Evolutionary conservation across 2,888 invertebrate genomes (phyloP).

Genomic region (Temnothorax rugatulus): DNA sequence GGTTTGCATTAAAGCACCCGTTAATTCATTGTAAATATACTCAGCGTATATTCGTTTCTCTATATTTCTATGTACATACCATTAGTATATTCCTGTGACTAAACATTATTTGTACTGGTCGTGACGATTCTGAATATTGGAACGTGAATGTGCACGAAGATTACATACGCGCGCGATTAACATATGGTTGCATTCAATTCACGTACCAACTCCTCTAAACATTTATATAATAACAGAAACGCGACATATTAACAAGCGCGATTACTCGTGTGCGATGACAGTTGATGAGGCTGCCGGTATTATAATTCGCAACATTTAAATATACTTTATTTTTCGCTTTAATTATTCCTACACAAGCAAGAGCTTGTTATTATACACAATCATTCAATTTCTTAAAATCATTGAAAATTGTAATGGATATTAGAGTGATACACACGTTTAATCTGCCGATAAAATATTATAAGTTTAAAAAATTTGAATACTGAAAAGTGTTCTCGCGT

Average conservation of each 20-base stretch:
- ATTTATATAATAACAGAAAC: constrained; percentile 72
- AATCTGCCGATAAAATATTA: not conserved
- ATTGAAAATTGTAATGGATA: not conserved
- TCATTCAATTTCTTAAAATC: not conserved
- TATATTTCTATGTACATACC: constrained; percentile 82
- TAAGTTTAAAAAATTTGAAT: constrained; percentile 5
- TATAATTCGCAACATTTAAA: constrained; percentile 59
- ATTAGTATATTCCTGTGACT: constrained; percentile 80
- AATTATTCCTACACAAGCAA: not conserved
- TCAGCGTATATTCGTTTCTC: constrained; percentile 80
- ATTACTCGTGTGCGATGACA: constrained; percentile 63
- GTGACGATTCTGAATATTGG: constrained; percentile 65
- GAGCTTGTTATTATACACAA: not conserved
- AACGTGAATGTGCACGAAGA: constrained; percentile 56
- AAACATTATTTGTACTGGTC: constrained; percentile 76
- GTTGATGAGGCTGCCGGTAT: constrained; percentile 62
- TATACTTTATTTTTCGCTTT: constrained; percentile 33
- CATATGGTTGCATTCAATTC: constrained; percentile 78
- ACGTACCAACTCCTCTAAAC: constrained; percentile 71
- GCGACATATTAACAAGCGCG: constrained; percentile 67
- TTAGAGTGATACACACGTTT: not conserved
- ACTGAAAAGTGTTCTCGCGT: not conserved
- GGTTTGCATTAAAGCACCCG: constrained; percentile 81
- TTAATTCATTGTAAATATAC: constrained; percentile 83
- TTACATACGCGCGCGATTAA: constrained; percentile 76